phyloP scores from a whole-genome alignment of 2,888 invertebrate genomes.

The Zaprionus obscuricornis region DNA sequence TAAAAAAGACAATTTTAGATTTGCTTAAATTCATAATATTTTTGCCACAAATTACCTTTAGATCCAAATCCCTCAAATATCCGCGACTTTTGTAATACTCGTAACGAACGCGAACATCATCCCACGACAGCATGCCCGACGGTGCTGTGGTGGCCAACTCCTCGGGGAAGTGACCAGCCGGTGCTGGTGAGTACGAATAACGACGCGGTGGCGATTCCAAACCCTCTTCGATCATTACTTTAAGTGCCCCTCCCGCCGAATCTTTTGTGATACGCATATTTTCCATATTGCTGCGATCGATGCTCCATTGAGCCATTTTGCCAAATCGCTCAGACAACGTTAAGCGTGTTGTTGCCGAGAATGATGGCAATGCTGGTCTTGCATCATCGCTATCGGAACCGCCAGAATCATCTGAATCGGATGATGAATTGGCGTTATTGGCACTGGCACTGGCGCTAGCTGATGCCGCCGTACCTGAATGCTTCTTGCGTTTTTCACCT shows the following conservation, averaged over 20 bases:
- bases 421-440: constrained; percentile 83
- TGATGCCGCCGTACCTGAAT: constrained; percentile 67
- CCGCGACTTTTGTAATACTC: constrained; percentile 95
- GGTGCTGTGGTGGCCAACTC: constrained; percentile 90
- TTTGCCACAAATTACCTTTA: constrained; percentile 82
- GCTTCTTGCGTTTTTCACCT: constrained; percentile 84
- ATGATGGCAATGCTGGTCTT: constrained; percentile 85
- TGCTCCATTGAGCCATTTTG: constrained; percentile 96
- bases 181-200: constrained; percentile 86
- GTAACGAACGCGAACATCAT: constrained; percentile 93
- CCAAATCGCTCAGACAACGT: constrained; percentile 94
- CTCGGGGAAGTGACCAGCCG: constrained; percentile 91
- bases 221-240: constrained; percentile 90
- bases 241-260: constrained; percentile 88
- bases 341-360: constrained; percentile 86
- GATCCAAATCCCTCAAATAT: constrained; percentile 88
- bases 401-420: constrained; percentile 86
- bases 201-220: constrained; percentile 86
- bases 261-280: constrained; percentile 94
- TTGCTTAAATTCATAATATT: background rate
- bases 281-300: constrained; percentile 91
- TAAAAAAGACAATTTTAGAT: background rate
- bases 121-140: constrained; percentile 90
- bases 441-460: constrained; percentile 48
- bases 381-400: constrained; percentile 84